These are phyloP conservation scores for Eurois occulta DNA, from an alignment of 2,888 invertebrate species.

Conservation along the genomic window DNA sequence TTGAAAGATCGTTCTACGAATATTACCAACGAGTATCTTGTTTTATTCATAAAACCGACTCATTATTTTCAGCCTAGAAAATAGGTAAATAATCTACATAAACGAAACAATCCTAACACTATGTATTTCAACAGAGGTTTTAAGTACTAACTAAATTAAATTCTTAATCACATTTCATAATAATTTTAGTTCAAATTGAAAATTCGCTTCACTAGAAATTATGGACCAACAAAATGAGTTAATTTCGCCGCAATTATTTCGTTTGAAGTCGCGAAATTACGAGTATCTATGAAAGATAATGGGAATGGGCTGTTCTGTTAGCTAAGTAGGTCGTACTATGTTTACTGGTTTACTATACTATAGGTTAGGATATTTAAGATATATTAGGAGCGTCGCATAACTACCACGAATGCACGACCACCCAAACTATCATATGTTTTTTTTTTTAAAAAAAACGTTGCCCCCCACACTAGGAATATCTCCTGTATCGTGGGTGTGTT, in stretches of 20 bases:
- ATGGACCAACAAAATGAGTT: constrained; percentile 23
- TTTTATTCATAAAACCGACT: neutral
- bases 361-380: too few relatives aligned
- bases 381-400: too few relatives aligned
- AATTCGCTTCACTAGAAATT: constrained; percentile 28
- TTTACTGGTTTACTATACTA: neutral
- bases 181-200: constrained; percentile 18
- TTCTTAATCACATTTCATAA: constrained; percentile 19
- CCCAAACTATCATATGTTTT: too few relatives aligned
- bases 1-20: neutral
- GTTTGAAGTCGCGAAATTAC: constrained; percentile 19
- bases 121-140: neutral
- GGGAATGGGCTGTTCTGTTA: neutral
- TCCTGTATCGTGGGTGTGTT: too few relatives aligned
- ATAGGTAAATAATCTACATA: neutral
- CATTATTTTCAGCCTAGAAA: neutral
- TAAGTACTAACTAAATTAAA: neutral
- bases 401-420: too few relatives aligned
- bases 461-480: too few relatives aligned
- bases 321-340: neutral
- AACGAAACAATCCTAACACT: neutral
- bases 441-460: too few relatives aligned
- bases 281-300: constrained; percentile 12
- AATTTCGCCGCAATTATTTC: constrained; percentile 20
- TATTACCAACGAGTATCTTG: neutral